Percentiles rank a stretch among this genome's conserved stretches.
Evolutionary conservation across 2,888 invertebrate genomes (phyloP).

Genomic region (Acleris laterana): DNA sequence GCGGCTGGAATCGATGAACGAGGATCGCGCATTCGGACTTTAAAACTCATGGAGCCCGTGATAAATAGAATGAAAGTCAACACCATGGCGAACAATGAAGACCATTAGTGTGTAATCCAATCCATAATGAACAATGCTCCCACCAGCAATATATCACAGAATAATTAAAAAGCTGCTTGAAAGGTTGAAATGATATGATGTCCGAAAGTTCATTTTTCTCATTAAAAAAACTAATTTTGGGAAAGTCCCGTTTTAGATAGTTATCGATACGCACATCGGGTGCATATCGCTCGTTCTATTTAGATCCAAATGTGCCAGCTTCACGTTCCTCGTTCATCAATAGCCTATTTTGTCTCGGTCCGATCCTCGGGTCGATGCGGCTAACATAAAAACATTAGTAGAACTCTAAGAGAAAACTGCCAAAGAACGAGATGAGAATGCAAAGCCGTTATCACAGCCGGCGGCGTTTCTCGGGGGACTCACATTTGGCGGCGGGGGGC

Average conservation of each 20-base stretch:
- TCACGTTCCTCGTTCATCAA: conserved; percentile 34
- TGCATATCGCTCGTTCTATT: conserved; percentile 8
- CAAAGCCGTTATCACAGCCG: conserved; percentile 69
- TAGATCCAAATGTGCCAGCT: conserved; percentile 40
- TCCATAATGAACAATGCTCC: conserved; percentile 24
- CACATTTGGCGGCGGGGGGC: conserved; percentile 72
- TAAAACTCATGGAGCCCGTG: conserved; percentile 6
- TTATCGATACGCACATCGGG: background rate
- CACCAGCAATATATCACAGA: conserved; percentile 22
- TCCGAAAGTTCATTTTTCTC: background rate
- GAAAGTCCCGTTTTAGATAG: background rate
- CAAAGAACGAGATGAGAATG: conserved; percentile 80
- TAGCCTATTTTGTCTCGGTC: conserved; percentile 33
- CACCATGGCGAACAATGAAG: background rate
- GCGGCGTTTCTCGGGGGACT: conserved; percentile 57
- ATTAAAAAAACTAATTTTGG: conserved; percentile 1
- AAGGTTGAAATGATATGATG: conserved; percentile 15
- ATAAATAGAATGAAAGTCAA: background rate
- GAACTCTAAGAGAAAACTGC: conserved; percentile 73
- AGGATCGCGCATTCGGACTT: conserved; percentile 14
- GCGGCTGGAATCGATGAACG: conserved; percentile 14
- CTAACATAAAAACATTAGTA: conserved; percentile 74
- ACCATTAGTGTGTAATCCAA: conserved; percentile 3
- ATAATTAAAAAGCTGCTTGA: conserved; percentile 27
- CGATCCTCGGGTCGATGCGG: conserved; percentile 60